Evolutionary conservation across 1,140 invertebrate genomes (phyloP), one percentile per base, ranked within the genome.

Genomic region (Paracyclopina nana): DNA sequence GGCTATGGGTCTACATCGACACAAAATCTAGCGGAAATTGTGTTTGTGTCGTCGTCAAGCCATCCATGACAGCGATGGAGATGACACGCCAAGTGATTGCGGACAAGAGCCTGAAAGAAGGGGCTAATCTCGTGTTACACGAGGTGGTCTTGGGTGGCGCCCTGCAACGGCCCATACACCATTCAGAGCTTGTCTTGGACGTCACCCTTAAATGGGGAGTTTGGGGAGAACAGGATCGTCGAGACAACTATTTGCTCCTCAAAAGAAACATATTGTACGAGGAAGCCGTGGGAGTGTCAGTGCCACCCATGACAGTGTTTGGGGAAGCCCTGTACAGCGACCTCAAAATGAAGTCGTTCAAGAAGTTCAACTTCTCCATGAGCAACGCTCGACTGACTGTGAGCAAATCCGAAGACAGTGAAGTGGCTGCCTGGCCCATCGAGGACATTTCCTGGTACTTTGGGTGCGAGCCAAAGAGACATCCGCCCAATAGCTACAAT

Each of bases 371-470:
- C 46, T 81, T 86, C 59, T 79, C 86, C 61, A 77, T 88, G 56
- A 77, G 71, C 38, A 75, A 81, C 57, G 74, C 73, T 0, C 79
- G 75, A 58, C 66, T 91, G n/a, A 76, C 71, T 54, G 78, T 76
- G 55, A 83, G 77, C 57, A 87, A 86, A 60, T 46, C 41, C 67
- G 73, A 75, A 55, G 71, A 73, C 0, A 61, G 68, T 9, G 73
- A 75, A 60, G 57, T 79, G 8, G 71, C 72, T 50, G 74, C 75
- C 52, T 84, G 80, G 79, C 71, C 72, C 56, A 71, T 83, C 18
- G 78, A 82, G 61, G 77, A 83, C 60, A 73, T 82, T 38, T 61
- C 77, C 6, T 82, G 80, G 76, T 88, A 85, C 64, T 65, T 81
- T 51, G 83, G 84, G 8, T 73, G 77, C 59, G 83, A 87, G 59